A percentile compares a stretch with the other conserved stretches of the same genome.
These are phyloP conservation scores for Volucella zonaria DNA, from an alignment of 2,888 invertebrate species.

Conservation along the genomic window DNA sequence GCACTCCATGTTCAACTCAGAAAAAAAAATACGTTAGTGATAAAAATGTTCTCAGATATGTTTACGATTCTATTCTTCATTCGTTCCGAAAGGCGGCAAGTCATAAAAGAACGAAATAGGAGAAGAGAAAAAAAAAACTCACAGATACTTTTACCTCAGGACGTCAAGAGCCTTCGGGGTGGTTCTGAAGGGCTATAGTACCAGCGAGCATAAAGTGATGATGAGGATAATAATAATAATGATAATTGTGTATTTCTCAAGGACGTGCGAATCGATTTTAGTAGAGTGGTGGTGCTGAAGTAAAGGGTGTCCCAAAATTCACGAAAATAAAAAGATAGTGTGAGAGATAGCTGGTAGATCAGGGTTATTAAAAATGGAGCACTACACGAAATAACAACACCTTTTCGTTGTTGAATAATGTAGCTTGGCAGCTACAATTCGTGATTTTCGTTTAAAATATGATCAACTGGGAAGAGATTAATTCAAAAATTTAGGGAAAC, in stretches of 20 bases:
- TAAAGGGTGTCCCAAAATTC: too few relatives aligned
- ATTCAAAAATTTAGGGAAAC: too few relatives aligned
- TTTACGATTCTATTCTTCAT: slow-evolving; percentile 30
- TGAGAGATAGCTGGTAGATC: too few relatives aligned
- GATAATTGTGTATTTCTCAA: slow-evolving; percentile 58
- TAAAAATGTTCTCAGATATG: slow-evolving; percentile 41
- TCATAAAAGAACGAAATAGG: slow-evolving; percentile 15
- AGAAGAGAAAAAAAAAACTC: slow-evolving; percentile 1
- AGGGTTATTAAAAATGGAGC: too few relatives aligned
- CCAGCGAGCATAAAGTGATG: slow-evolving; percentile 36
- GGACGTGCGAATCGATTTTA: slow-evolving; percentile 57
- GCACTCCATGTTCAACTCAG: slow-evolving; percentile 35
- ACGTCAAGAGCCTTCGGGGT: background rate
- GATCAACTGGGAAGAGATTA: too few relatives aligned
- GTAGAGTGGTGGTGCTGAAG: slow-evolving; percentile 6
- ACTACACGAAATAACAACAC: background rate
- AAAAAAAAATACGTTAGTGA: slow-evolving; percentile 11
- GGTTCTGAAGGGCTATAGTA: background rate
- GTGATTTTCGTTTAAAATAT: background rate
- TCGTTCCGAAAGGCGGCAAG: slow-evolving; percentile 1
- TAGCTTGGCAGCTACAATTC: background rate
- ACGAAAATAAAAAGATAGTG: too few relatives aligned
- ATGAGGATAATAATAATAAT: slow-evolving; percentile 54
- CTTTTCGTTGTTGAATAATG: too few relatives aligned
- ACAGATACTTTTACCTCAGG: slow-evolving; percentile 20